Conservation (phyloP, 2,888 invertebrate species). For the Phragmatobia fuliginosa region DNA sequence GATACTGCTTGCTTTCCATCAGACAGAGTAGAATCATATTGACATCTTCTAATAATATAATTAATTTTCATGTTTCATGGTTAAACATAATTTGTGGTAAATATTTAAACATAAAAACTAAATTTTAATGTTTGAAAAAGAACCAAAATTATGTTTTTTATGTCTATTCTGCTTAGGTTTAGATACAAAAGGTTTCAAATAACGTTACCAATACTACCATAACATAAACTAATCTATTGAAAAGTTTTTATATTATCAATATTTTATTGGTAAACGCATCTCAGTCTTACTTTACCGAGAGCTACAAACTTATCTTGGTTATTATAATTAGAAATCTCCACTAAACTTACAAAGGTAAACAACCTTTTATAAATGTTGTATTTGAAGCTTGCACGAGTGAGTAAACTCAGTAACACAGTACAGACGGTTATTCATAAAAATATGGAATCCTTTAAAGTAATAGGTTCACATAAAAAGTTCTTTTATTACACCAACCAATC, state of each 20-base stretch:
- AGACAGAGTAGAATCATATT: too few relatives aligned
- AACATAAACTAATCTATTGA: not conserved
- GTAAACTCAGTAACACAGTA: conserved; percentile 3
- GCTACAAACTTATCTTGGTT: not conserved
- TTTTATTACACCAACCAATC: conserved; percentile 20
- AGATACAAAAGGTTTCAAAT: not conserved
- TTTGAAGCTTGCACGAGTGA: not conserved
- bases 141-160: not conserved
- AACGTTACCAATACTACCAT: not conserved
- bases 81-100: not conserved
- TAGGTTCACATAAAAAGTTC: conserved; percentile 15
- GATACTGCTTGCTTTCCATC: too few relatives aligned
- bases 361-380: not conserved
- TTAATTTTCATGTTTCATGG: not conserved
- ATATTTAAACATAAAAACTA: not conserved
- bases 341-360: not conserved
- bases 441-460: conserved; percentile 8
- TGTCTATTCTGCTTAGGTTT: not conserved
- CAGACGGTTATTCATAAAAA: conserved; percentile 8
- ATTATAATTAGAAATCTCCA: not conserved
- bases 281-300: not conserved
- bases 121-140: not conserved
- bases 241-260: not conserved
- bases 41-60: too few relatives aligned
- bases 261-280: not conserved